Evolutionary conservation across 2,113 vertebrate species (phyloP).

Genomic region (Hemicordylus capensis): DNA sequence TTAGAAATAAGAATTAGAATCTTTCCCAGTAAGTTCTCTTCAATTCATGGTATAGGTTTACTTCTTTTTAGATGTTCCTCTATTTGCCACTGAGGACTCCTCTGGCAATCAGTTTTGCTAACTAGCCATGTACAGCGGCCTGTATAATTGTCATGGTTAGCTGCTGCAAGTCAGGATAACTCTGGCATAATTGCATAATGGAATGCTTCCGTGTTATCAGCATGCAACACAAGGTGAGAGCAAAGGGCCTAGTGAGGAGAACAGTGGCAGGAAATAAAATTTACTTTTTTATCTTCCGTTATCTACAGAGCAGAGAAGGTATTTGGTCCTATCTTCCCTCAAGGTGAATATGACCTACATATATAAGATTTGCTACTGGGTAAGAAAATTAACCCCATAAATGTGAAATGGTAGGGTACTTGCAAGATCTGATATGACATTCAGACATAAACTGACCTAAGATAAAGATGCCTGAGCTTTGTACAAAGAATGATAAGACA

Average conservation of each 20-base stretch:
- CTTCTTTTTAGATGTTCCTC: not conserved
- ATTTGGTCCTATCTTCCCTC: conserved; percentile 43
- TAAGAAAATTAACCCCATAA: conserved; percentile 30
- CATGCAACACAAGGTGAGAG: conserved; percentile 43
- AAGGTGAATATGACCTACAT: conserved; percentile 27
- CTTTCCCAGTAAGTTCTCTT: not conserved
- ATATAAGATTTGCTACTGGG: conserved; percentile 5
- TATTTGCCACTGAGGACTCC: not conserved
- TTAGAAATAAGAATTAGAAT: not conserved
- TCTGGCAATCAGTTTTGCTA: not conserved
- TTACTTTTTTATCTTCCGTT: conserved; percentile 44
- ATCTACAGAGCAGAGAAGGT: conserved; percentile 18
- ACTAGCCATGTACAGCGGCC: not conserved
- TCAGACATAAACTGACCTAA: not conserved
- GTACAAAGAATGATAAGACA: conserved; percentile 6
- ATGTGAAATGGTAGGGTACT: conserved; percentile 18
- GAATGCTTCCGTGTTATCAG: conserved; percentile 48
- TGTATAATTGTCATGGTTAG: conserved; percentile 26
- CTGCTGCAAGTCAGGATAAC: conserved; percentile 35
- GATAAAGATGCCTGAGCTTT: conserved; percentile 10
- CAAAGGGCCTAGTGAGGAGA: conserved; percentile 24
- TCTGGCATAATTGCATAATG: conserved; percentile 9
- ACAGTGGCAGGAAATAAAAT: conserved; percentile 38
- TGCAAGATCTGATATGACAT: conserved; percentile 25
- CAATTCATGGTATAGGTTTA: not conserved